These are phyloP conservation scores for Centroberyx gerrardi DNA, from an alignment of 2,797 vertebrate genomes.

Conservation along the genomic window DNA sequence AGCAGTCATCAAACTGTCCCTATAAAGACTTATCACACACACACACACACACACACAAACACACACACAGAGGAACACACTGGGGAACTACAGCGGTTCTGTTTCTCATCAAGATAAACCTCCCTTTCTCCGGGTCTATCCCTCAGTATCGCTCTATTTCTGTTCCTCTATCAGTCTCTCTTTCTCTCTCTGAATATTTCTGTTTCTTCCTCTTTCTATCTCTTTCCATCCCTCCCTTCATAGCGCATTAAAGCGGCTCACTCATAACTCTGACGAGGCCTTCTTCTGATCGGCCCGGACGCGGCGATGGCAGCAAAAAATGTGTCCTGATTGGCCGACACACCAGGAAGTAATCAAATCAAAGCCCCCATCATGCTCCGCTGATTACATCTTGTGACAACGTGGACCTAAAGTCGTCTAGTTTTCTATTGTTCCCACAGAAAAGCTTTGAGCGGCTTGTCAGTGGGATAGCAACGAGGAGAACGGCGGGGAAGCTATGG, in stretches of 20 bases:
- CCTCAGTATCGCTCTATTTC: slow-evolving; percentile 32
- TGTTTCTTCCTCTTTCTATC: slow-evolving; percentile 16
- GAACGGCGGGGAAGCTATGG: slow-evolving; percentile 25
- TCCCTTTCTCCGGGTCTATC: slow-evolving; percentile 24
- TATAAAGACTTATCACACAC: slow-evolving; percentile 61
- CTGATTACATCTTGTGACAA: slow-evolving; percentile 72
- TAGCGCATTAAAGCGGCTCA: slow-evolving; percentile 50
- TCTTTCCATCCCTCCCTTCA: slow-evolving; percentile 47
- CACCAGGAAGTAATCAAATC: slow-evolving; percentile 72
- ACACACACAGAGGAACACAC: slow-evolving; percentile 21
- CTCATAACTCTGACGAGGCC: slow-evolving; percentile 45
- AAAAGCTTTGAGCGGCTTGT: slow-evolving; percentile 57
- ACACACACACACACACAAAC: slow-evolving; percentile 39
- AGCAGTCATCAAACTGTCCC: slow-evolving; percentile 69
- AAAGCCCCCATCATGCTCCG: slow-evolving; percentile 66
- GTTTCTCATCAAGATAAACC: slow-evolving; percentile 73
- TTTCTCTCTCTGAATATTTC: neutral
- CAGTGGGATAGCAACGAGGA: slow-evolving; percentile 51
- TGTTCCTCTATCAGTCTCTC: slow-evolving; percentile 15
- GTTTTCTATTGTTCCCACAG: slow-evolving; percentile 59
- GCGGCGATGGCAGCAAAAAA: slow-evolving; percentile 52
- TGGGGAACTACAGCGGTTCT: slow-evolving; percentile 55
- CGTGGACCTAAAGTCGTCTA: slow-evolving; percentile 48
- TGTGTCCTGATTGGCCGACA: slow-evolving; percentile 60
- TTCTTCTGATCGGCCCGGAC: slow-evolving; percentile 59